Base-by-base conservation (phyloP, 2,797 vertebrate species). In the Botia almorhae region DNA sequence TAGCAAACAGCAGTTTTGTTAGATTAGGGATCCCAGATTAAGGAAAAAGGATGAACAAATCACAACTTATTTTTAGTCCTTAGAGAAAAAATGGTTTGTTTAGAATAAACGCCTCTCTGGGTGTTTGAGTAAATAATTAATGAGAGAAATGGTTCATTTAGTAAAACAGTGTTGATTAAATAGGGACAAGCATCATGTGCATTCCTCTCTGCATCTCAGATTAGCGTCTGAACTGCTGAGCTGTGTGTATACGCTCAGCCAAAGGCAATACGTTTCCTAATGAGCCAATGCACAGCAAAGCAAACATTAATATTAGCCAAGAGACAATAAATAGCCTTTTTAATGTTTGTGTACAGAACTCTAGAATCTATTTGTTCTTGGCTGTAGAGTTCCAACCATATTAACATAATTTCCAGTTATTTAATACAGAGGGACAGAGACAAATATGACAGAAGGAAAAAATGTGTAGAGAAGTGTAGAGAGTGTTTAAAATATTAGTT, bases 201-300 rank as follows among this genome's bases (percentile, higher is more conserved):
- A 67, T 68, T 68, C 23, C 8, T 72, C 50, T 65, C 36, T 33
- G 53, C 23, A 58, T 53, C 61, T 58, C 70, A 60, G 70, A 74
- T 80, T 80, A 80, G 61, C 70, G 56, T 74, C 70, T 80, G 36
- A 23, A 21, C 63, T 50, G 51, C 70, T 80, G 61, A 67, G 63
- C 70, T 74, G 63, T 80, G 70, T 60, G 74, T 56, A 56, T 48
- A 58, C 14, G 33, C 51, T 21, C 36, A 80, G 78, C 78, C 78
- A 74, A 79, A 72, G 53, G 70, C 70, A 74, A 74, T 67, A 67
- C 3, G 78, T 68, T 58, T 74, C 63, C 50, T 80, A 80, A 80
- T 80, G 69, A 80, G 78, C 60, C 78, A 68, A 50, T 68, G 70
- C 78, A 80, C 50, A 58, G 50, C 64, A 74, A 74, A 74, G 70